Percentiles rank a stretch among this genome's conserved stretches.
phyloP scores from a whole-genome alignment of 2,888 invertebrate genomes.

The Exocentrus adspersus region DNA sequence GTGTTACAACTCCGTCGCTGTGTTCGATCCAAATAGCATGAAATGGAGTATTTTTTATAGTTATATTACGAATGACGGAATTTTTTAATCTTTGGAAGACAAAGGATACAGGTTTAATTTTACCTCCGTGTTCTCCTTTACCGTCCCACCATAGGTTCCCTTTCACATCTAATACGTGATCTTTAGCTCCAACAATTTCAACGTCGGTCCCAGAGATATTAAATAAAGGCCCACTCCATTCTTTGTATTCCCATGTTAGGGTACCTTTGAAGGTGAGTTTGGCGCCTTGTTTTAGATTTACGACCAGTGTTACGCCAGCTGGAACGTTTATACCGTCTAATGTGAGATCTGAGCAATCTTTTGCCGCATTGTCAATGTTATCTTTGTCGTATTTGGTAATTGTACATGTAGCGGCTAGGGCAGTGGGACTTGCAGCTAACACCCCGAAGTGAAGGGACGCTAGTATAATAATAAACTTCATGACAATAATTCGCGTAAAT shows the following conservation, averaged over 20 bases:
- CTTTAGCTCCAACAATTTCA: not conserved
- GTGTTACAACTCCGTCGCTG: not conserved
- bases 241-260: conserved; percentile 17
- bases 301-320: conserved; percentile 27
- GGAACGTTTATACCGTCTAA: conserved; percentile 16
- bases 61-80: not conserved
- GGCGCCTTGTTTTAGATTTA: conserved; percentile 22
- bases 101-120: not conserved
- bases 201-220: not conserved
- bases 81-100: not conserved
- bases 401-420: not conserved
- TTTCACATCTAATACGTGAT: not conserved
- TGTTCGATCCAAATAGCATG: not conserved
- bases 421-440: not conserved
- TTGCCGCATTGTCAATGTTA: not conserved
- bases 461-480: not conserved
- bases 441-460: not conserved
- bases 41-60: not conserved
- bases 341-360: not conserved
- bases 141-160: not conserved
- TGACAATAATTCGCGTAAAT: not conserved
- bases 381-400: not conserved
- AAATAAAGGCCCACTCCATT: conserved; percentile 32
- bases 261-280: conserved; percentile 25
- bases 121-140: not conserved